Conservation (phyloP, 2,113 vertebrate genomes). For the Tylochromis polylepis region DNA sequence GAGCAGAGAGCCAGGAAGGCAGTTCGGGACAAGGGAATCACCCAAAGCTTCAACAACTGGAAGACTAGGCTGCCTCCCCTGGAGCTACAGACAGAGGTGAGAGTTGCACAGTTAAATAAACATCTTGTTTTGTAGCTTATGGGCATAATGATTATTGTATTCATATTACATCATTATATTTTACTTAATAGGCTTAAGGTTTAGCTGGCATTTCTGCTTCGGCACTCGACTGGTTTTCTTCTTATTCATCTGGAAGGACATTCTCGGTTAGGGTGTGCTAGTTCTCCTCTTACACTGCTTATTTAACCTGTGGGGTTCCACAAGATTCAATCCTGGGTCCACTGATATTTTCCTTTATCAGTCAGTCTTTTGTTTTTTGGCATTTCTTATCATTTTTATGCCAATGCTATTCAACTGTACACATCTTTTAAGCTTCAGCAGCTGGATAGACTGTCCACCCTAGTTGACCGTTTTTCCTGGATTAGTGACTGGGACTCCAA, state of each 20-base stretch:
- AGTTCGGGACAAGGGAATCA: constrained; percentile 35
- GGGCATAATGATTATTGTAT: background rate
- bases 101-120: background rate
- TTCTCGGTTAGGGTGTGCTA: background rate
- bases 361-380: fast-evolving
- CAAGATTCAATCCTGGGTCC: background rate
- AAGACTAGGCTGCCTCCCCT: constrained; percentile 17
- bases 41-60: background rate
- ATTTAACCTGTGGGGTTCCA: fast-evolving
- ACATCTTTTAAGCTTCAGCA: background rate
- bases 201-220: background rate
- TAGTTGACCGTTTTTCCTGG: background rate
- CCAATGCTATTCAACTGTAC: too few relatives aligned
- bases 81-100: constrained; percentile 12
- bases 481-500: background rate
- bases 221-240: background rate
- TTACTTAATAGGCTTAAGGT: background rate
- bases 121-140: background rate
- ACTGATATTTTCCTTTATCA: background rate
- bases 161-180: background rate
- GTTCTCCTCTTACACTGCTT: background rate
- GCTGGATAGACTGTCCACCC: fast-evolving
- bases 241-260: background rate
- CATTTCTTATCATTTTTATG: background rate
- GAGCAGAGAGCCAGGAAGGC: constrained; percentile 77